Base-by-base conservation (phyloP, 92 coral and sea anemone genomes). In the Palythoa caribaeorum region DNA sequence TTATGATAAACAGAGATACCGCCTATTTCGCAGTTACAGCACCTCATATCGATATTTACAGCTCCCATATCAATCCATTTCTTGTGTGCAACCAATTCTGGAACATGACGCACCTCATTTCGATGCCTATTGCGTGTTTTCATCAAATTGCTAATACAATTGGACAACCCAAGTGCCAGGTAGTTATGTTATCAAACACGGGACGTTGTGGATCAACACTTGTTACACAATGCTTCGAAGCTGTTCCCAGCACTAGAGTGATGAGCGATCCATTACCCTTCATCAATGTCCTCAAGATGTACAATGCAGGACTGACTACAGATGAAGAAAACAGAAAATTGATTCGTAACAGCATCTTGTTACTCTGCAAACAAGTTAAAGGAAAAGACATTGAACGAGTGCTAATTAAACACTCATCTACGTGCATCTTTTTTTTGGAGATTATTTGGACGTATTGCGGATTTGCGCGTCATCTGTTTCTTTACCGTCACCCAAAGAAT, bases 161-260 rank as follows among this genome's bases (percentile, higher is more conserved):
- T 52, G 57, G 57, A 52, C 9, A 69, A 10, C 74, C 74, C 3
- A 69, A 9, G 11, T 69, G 74, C 38, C 38, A 69, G 19, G 74
- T 69, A 35, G 5, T 69, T 1, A 69, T 69, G 74, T 9, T 69
- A 35, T 69, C 74, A 19, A 19, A 78, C 63, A 78, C 84, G 1
- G 84, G 84, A 11, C 60, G 84, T 2, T 78, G 84, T 78, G 84
- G 84, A 14, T 78, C 84, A 52, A 78, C 84, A 6, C 84, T 78
- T 62, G 37, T 52, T 54, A 39, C 19, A 2, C 84, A 78, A 39
- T 52, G 60, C 39, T 78, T 78, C 39, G 84, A 78, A 52, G 40
- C 60, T 8, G 14, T 78, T 17, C 84, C 84, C 19, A 78, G 16
- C 17, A 78, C 84, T 21, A 17, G 48, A 37, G 63, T 21, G 5